Evolutionary conservation across 2,888 invertebrate genomes (phyloP), one percentile per base, ranked within the genome.

Genomic region (Oscheius sp.): DNA sequence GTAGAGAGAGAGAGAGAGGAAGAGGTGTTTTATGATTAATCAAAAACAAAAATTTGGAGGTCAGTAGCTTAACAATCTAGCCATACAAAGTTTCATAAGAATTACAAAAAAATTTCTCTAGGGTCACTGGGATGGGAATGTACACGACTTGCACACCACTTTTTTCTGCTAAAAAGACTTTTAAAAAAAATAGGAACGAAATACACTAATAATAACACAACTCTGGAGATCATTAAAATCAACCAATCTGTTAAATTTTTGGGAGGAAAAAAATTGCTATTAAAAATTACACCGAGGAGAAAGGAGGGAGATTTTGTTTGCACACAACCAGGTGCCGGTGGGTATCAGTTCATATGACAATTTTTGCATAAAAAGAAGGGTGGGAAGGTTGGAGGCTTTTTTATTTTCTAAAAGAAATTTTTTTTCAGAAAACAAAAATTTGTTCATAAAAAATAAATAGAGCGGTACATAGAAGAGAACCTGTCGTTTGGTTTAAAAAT

Each of bases 111-210:
- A 17, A 20, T 41, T 41, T 41, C 41, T 17, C 41, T 41, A 20
- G 41, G 41, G 41, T 33, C 57, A 57, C 57, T 36, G 57, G 57
- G 51, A 17, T n/a, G n/a, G 56, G 59, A 59, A 41, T 59, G 59
- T 59, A 59, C 44, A 59, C 54, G 24, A 14, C 17, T 5, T 8
- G 36, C 47, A 47, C 20, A n/a, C 28, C 51, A n/a, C 54, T 54
- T 33, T 36, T 17, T 33, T 32, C 33, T 32, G 12, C 32, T n/a
- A 17, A 22, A 36, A 32, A 36, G 47, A 47, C 32, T 17, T 17
- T 33, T 20, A 54, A 32, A 33, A n/a, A n/a, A 33, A 54, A 12
- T 57, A 36, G 38, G 38, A 51, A 51, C 6, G 30, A 28, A 17
- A 30, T 33, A n/a, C 30, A 56, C 1, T 24, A 56, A 14, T 33